Evolutionary conservation across 1,140 invertebrate genomes (phyloP).

Genomic region (Patella vulgata): DNA sequence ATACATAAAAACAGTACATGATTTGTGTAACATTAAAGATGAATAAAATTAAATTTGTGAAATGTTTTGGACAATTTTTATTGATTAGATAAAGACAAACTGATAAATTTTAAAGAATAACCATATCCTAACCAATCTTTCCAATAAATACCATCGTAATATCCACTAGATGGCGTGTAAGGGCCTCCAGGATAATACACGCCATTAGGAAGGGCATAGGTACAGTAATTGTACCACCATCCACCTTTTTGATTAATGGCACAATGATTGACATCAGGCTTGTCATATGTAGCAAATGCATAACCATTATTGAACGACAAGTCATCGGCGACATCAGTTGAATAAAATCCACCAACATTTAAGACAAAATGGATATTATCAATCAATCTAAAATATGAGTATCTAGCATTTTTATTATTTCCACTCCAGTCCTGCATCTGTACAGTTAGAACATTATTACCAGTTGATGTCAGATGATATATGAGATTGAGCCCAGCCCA

Average conservation of each 20-base stretch:
- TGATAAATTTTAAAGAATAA: constrained; percentile 48
- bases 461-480: constrained; percentile 42
- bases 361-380: constrained; percentile 11
- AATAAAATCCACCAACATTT: constrained; percentile 25
- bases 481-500: constrained; percentile 54
- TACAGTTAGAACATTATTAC: constrained; percentile 40
- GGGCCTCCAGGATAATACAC: constrained; percentile 48
- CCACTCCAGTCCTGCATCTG: constrained; percentile 42
- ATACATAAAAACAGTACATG: no score
- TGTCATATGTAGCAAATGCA: constrained; percentile 39
- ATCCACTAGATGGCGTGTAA: constrained; percentile 39
- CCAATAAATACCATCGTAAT: constrained; percentile 57
- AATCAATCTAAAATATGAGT: constrained; percentile 38
- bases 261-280: constrained; percentile 38
- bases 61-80: no score
- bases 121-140: constrained; percentile 46
- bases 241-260: constrained; percentile 39
- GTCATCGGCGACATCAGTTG: constrained; percentile 33
- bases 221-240: constrained; percentile 61
- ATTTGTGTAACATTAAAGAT: no score
- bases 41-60: no score
- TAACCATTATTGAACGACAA: constrained; percentile 37
- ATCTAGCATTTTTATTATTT: constrained; percentile 24
- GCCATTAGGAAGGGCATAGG: constrained; percentile 45
- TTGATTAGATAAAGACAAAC: constrained; percentile 39